A percentile compares a stretch with the other conserved stretches of the same genome.
These are phyloP conservation scores for Brachystomella parvula DNA, from an alignment of 1,140 invertebrate genomes.

Conservation along the genomic window DNA sequence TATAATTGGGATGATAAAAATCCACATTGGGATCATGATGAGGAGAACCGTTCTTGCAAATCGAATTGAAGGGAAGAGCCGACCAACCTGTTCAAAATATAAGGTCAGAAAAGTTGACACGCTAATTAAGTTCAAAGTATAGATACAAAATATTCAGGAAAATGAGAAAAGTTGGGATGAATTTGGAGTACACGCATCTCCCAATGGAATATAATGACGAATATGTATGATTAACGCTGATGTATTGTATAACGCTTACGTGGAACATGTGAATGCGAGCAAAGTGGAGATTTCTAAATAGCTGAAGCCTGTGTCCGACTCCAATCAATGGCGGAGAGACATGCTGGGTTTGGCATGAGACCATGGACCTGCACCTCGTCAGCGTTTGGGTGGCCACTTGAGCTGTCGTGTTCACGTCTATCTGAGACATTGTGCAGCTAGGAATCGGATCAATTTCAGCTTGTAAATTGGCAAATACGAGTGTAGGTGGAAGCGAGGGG, in stretches of 20 bases:
- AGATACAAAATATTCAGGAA: not conserved
- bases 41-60: constrained; percentile 37
- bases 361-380: constrained; percentile 14
- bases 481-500: constrained; percentile 17
- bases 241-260: no score
- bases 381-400: not conserved
- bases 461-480: constrained; percentile 20
- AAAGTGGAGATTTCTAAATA: constrained; percentile 36
- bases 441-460: constrained; percentile 15
- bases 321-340: constrained; percentile 16
- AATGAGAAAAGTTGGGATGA: no score
- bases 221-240: no score
- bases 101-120: no score
- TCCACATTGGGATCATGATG: constrained; percentile 39
- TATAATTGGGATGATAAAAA: constrained; percentile 38
- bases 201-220: not conserved
- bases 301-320: constrained; percentile 22
- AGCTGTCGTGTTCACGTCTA: not conserved
- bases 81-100: constrained; percentile 30
- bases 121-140: not conserved
- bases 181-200: constrained; percentile 1
- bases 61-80: constrained; percentile 36
- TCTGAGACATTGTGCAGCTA: constrained; percentile 16
- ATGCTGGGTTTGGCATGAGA: constrained; percentile 18
- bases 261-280: constrained; percentile 32